These are phyloP conservation scores for Australoheros facetus DNA, from an alignment of 2,797 vertebrate genomes.

Conservation along the genomic window DNA sequence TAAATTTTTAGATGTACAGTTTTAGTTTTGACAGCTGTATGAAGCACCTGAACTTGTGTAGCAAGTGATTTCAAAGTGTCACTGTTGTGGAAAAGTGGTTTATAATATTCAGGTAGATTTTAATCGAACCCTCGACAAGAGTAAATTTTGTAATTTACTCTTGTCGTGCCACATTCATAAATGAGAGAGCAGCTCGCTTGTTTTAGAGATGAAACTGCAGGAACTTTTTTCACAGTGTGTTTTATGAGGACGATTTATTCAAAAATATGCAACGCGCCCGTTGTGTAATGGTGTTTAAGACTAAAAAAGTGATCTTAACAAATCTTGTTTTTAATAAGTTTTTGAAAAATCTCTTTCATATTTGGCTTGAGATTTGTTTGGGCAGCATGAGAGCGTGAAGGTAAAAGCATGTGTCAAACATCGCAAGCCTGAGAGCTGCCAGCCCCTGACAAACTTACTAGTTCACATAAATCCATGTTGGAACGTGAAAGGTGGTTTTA, in stretches of 20 bases:
- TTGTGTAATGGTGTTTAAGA: no score
- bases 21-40: not conserved
- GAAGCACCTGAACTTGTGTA: not conserved
- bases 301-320: not conserved
- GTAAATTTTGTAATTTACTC: no score
- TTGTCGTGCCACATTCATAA: not conserved
- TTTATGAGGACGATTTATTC: no score
- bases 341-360: no score
- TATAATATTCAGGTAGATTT: not conserved
- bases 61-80: not conserved
- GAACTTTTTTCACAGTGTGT: not conserved
- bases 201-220: not conserved
- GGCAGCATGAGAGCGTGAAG: not conserved
- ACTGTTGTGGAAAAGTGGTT: not conserved
- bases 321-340: not conserved
- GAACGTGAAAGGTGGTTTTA: accelerated
- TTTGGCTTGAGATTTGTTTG: not conserved
- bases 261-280: no score
- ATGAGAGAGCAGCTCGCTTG: not conserved
- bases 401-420: not conserved
- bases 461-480: not conserved
- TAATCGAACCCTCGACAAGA: not conserved
- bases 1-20: no score
- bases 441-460: not conserved
- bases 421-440: not conserved